A percentile compares a stretch with the other conserved stretches of the same genome.
Conservation (phyloP, 37 sponge, comb jelly and placozoan genomes). For the Spongia lamella region DNA sequence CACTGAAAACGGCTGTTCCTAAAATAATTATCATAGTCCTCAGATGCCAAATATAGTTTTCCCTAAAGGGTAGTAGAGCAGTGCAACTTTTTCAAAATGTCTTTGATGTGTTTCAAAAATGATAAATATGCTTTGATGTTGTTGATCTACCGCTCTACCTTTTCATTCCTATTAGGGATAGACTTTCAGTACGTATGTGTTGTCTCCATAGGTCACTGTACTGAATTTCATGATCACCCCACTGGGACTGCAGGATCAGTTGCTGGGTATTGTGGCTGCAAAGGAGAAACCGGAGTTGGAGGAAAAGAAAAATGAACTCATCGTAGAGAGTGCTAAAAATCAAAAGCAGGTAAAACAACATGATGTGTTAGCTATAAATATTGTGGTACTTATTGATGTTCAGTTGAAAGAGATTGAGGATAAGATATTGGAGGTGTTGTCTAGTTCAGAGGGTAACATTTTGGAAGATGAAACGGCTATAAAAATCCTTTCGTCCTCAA, state of each 20-base stretch:
- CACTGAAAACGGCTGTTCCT: not conserved
- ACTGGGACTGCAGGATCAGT: slow-evolving; percentile 96
- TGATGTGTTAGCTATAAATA: not conserved
- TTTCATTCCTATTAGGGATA: not conserved
- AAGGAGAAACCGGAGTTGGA: slow-evolving; percentile 98
- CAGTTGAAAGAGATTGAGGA: slow-evolving; percentile 96
- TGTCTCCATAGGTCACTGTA: slow-evolving; percentile 71
- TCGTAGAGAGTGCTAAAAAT: slow-evolving; percentile 92
- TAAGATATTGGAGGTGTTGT: slow-evolving; percentile 95
- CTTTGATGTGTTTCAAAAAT: too few relatives aligned
- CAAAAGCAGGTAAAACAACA: slow-evolving; percentile 74
- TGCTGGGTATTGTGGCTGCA: slow-evolving; percentile 96
- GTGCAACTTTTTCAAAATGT: too few relatives aligned
- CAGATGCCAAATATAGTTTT: too few relatives aligned
- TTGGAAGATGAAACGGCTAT: slow-evolving; percentile 97
- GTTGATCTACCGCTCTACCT: too few relatives aligned
- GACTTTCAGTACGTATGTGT: slow-evolving; percentile 2
- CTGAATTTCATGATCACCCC: slow-evolving; percentile 99
- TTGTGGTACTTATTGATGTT: slow-evolving; percentile 3
- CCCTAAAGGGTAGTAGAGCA: too few relatives aligned
- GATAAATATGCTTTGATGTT: too few relatives aligned
- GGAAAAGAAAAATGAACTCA: slow-evolving; percentile 96
- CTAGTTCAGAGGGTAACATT: slow-evolving; percentile 92
- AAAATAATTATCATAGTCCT: not conserved
- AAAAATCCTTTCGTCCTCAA: slow-evolving; percentile 92